phyloP scores from a whole-genome alignment of 1,140 invertebrate genomes.

The Drosophila arizonae region DNA sequence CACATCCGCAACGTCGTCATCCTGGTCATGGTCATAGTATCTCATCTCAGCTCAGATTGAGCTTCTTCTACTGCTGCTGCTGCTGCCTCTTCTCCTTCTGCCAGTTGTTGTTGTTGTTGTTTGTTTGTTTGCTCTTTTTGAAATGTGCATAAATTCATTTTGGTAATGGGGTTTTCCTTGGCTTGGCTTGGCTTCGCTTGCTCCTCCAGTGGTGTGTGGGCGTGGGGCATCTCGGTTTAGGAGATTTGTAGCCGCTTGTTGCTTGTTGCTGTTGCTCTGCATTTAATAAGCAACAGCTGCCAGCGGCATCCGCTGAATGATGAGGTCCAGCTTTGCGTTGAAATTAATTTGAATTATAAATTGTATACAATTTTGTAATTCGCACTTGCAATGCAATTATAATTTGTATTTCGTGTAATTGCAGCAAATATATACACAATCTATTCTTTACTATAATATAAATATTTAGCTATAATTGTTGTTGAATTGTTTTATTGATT shows the following conservation, averaged over 20 bases:
- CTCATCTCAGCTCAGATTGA: slow-evolving; percentile 18
- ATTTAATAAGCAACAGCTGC: slow-evolving; percentile 46
- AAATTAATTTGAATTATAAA: slow-evolving; percentile 62
- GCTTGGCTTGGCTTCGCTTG: slow-evolving; percentile 12
- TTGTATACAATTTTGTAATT: slow-evolving; percentile 8
- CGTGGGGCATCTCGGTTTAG: slow-evolving; percentile 53
- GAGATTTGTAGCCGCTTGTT: slow-evolving; percentile 62
- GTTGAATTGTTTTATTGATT: not conserved
- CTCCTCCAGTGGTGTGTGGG: slow-evolving; percentile 20
- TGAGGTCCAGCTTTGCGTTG: slow-evolving; percentile 40
- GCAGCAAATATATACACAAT: not conserved
- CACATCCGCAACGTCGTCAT: slow-evolving; percentile 46
- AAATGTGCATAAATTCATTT: slow-evolving; percentile 80
- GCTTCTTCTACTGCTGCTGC: not conserved
- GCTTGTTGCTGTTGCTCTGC: slow-evolving; percentile 32
- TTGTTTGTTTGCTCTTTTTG: slow-evolving; percentile 71
- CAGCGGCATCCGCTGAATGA: slow-evolving; percentile 44
- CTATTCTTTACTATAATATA: not conserved
- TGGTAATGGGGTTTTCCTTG: slow-evolving; percentile 74
- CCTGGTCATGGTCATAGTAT: slow-evolving; percentile 46
- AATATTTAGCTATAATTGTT: not conserved
- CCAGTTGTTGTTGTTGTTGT: slow-evolving; percentile 36
- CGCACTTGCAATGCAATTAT: slow-evolving; percentile 9
- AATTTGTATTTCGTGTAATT: slow-evolving; percentile 1
- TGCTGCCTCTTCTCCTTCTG: no score